Evolutionary conservation across 1,140 invertebrate genomes (phyloP), one percentile per base, ranked within the genome.

Genomic region (Trichoplusia ni): DNA sequence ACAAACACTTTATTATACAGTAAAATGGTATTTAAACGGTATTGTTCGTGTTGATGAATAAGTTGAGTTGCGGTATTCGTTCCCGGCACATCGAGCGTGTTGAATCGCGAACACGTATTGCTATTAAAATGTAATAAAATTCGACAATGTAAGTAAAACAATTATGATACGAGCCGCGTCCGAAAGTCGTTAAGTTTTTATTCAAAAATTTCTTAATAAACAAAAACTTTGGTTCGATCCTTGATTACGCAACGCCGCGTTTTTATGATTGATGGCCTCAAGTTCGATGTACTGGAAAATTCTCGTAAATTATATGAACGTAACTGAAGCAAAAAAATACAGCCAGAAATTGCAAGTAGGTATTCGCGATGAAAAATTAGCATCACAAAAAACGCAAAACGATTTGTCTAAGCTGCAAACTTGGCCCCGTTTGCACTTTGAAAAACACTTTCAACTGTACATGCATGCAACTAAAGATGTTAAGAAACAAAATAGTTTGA

Each of bases 41-140:
- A 13, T 38, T 38, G 5, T 14, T 11, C 19, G 8, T 38, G 29
- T 21, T 11, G 19, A 51, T 37, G 21, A n/a, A n/a, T 11, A 6
- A 35, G 16, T 35, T 18, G 9, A 37, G 11, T 21, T 3, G 37
- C 13, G 4, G n/a, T n/a, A 47, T 16, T 3, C 27, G 9, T 47
- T 13, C 21, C 29, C 14, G 23, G 44, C 44, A 47, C 13, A 47
- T 47, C 16, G 25, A 47, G 11, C 46, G 16, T 51, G 6, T 9
- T n/a, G 18, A 54, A 54, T 25, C 21, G 21, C n/a, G 13, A 38
- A 14, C 35, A 27, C 16, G 51, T 38, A 37, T 54, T 25, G 33
- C 65, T 67, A 62, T 67, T 21, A 59, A 59, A 59, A 59, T 11
- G 11, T 16, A 27, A 40, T 56, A 38, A 44, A 59, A 31, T 59